These are phyloP conservation scores for Prosapia bicincta DNA, from an alignment of 2,888 invertebrate species.

Conservation along the genomic window DNA sequence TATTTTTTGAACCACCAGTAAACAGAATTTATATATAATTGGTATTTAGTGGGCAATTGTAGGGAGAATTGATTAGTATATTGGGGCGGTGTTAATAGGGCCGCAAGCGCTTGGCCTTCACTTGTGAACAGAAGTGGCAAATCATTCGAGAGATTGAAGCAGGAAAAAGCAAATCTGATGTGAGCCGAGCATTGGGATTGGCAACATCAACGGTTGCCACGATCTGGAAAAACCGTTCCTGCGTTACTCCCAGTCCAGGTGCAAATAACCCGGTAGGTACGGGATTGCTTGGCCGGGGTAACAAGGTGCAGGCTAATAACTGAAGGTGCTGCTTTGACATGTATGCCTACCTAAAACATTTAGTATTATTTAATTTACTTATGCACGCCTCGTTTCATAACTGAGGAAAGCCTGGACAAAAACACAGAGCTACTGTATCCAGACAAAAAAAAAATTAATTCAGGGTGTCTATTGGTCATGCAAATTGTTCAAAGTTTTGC, in stretches of 20 bases:
- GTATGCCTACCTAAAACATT: too few species aligned
- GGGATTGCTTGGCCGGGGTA: neutral
- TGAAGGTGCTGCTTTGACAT: neutral
- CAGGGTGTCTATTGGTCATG: too few species aligned
- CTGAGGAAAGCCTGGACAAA: too few species aligned
- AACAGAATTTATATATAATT: neutral
- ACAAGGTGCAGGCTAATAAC: neutral
- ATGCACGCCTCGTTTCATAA: too few species aligned
- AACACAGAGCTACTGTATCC: too few species aligned
- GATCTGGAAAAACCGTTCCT: slow-evolving; percentile 56
- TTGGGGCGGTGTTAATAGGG: slow-evolving; percentile 46
- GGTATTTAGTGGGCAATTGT: neutral
- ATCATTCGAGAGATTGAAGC: slow-evolving; percentile 57
- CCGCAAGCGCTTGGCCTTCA: slow-evolving; percentile 58
- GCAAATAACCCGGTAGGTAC: slow-evolving; percentile 36
- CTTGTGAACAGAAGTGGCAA: slow-evolving; percentile 58
- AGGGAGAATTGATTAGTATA: neutral
- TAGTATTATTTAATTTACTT: too few species aligned
- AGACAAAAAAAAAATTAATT: too few species aligned
- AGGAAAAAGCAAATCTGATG: slow-evolving; percentile 57
- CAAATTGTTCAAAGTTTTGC: too few species aligned
- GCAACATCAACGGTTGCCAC: slow-evolving; percentile 56
- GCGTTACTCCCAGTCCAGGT: slow-evolving; percentile 40
- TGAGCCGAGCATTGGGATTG: slow-evolving; percentile 54
- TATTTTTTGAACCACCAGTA: too few species aligned